phyloP scores from a whole-genome alignment of 2,797 vertebrate genomes.

The Rhinogobio ventralis region DNA sequence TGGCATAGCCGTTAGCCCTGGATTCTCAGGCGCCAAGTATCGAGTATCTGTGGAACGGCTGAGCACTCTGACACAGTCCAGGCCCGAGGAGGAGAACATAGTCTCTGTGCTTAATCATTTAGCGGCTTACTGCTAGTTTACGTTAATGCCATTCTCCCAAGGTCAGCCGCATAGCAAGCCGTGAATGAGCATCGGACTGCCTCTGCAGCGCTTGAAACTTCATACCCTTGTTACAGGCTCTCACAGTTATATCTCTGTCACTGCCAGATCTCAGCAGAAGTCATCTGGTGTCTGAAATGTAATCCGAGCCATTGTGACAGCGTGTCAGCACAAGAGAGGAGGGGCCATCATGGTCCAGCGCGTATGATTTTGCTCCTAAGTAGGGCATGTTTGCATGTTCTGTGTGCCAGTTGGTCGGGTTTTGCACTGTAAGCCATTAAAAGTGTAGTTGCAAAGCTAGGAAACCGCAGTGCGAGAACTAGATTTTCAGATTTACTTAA shows the following conservation, averaged over 20 bases:
- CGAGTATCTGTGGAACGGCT: slow-evolving; percentile 28
- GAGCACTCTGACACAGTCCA: slow-evolving; percentile 69
- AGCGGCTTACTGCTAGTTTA: slow-evolving; percentile 66
- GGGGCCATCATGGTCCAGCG: slow-evolving; percentile 5
- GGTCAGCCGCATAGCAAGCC: slow-evolving; percentile 63
- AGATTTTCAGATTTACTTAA: neutral
- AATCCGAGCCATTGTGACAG: slow-evolving; percentile 29
- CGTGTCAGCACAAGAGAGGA: slow-evolving; percentile 25
- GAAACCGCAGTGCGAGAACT: slow-evolving; percentile 2
- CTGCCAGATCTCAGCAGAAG: slow-evolving; percentile 31
- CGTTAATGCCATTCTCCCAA: slow-evolving; percentile 70
- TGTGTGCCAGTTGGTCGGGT: slow-evolving; percentile 6
- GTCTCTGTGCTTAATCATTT: slow-evolving; percentile 66
- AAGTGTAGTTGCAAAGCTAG: slow-evolving; percentile 1
- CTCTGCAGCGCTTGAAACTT: slow-evolving; percentile 9
- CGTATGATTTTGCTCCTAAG: slow-evolving; percentile 28
- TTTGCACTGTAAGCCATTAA: slow-evolving; percentile 26
- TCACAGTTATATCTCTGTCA: slow-evolving; percentile 33
- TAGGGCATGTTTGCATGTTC: slow-evolving; percentile 34
- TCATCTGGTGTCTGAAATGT: slow-evolving; percentile 32
- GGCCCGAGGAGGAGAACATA: slow-evolving; percentile 60
- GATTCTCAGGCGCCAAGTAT: slow-evolving; percentile 25
- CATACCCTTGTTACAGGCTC: slow-evolving; percentile 21
- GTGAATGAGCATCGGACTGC: slow-evolving; percentile 13
- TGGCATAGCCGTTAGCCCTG: slow-evolving; percentile 16